Conservation (phyloP, 2,888 invertebrate genomes). For the Drosophila prostipennis region DNA sequence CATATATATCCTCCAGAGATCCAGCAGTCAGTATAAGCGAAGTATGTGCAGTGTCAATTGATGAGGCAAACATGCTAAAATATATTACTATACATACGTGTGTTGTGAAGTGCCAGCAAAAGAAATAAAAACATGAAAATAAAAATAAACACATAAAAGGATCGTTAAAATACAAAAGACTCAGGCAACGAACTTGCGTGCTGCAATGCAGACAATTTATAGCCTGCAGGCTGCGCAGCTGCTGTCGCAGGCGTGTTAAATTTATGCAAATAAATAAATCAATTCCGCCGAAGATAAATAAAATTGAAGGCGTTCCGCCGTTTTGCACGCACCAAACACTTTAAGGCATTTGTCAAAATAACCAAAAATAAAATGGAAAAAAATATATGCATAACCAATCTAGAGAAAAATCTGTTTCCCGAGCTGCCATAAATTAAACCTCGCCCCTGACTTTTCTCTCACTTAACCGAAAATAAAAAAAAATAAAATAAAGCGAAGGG, state of each 20-base stretch:
- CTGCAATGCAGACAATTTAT: conserved; percentile 60
- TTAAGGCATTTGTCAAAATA: conserved; percentile 49
- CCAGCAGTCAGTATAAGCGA: conserved; percentile 40
- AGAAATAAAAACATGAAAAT: conserved; percentile 12
- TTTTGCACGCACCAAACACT: conserved; percentile 46
- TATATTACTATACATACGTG: not conserved
- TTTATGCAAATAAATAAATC: conserved; percentile 78
- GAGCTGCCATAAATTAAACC: conserved; percentile 38
- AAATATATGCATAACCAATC: conserved; percentile 21
- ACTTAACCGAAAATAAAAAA: not conserved
- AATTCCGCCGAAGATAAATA: conserved; percentile 44
- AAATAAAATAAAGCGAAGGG: conserved; percentile 1
- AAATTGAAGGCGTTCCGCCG: conserved; percentile 57
- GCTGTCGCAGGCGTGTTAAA: conserved; percentile 76
- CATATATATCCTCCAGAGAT: conserved; percentile 31
- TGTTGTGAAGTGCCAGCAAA: conserved; percentile 32
- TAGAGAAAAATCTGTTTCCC: conserved; percentile 32
- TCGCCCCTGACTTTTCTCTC: conserved; percentile 37
- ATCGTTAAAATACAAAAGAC: conserved; percentile 66
- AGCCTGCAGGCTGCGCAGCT: conserved; percentile 43
- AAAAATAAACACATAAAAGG: conserved; percentile 25
- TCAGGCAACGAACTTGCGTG: conserved; percentile 75
- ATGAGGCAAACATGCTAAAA: conserved; percentile 41
- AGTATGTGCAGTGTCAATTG: conserved; percentile 66
- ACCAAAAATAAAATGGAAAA: conserved; percentile 24